These are phyloP conservation scores for Umimayanthus chanpuru DNA, from an alignment of 92 coral and sea anemone genomes.

Conservation along the genomic window DNA sequence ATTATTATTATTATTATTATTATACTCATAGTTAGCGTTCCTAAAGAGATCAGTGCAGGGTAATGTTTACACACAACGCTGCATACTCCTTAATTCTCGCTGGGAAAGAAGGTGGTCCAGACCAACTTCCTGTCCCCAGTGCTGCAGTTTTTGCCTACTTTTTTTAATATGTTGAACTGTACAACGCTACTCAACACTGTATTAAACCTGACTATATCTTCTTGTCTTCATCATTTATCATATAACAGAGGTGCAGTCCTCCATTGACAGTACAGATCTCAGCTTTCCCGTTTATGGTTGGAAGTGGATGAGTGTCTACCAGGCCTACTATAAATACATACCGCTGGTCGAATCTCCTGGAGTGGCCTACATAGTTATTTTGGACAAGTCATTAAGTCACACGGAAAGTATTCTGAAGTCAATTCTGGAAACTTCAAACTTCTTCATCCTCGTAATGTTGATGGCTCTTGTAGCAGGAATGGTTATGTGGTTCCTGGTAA, in stretches of 20 bases:
- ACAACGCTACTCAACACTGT: no score
- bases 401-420: slow-evolving; percentile 52
- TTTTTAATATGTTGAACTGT: no score
- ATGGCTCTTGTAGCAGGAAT: slow-evolving; percentile 70
- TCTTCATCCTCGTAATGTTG: slow-evolving; percentile 58
- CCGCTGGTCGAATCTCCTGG: slow-evolving; percentile 82
- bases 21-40: no score
- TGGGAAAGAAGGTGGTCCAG: no score
- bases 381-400: slow-evolving; percentile 53
- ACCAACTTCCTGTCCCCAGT: no score
- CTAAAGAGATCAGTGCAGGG: no score
- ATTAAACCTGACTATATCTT: no score
- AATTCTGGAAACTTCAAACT: slow-evolving; percentile 62
- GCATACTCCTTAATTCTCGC: no score
- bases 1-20: no score
- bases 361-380: slow-evolving; percentile 69
- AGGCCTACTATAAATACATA: slow-evolving; percentile 61
- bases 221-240: background rate
- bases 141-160: no score
- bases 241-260: slow-evolving; percentile 13
- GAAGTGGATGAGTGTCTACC: slow-evolving; percentile 70
- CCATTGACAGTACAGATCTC: slow-evolving; percentile 43
- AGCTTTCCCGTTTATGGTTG: slow-evolving; percentile 90
- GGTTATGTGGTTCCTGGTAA: slow-evolving; percentile 81
- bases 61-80: no score